phyloP scores from a whole-genome alignment of 2,113 vertebrate species.

The Tragelaphus buxtoni region DNA sequence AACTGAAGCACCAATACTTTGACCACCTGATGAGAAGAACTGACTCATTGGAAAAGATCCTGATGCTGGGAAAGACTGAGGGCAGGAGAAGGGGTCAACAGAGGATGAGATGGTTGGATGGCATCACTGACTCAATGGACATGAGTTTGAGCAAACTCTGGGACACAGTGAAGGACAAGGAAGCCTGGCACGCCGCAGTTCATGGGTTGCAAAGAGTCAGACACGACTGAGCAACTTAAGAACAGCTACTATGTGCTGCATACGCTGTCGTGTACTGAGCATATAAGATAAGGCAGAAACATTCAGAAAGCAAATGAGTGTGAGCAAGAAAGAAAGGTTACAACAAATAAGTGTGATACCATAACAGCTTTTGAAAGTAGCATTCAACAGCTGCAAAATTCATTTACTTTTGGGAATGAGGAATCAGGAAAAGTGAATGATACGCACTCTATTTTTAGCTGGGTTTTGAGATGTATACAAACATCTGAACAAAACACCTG shows the following conservation, averaged over 20 bases:
- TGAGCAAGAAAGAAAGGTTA: neutral
- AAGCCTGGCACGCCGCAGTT: neutral
- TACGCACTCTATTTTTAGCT: neutral
- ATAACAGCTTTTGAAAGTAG: neutral
- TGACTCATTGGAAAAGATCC: neutral
- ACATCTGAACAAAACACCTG: neutral
- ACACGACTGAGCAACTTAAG: neutral
- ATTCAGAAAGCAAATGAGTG: neutral
- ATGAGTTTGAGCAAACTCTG: neutral
- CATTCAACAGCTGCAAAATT: neutral
- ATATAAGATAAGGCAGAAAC: neutral
- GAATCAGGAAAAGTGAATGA: neutral
- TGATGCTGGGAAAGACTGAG: neutral
- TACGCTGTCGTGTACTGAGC: neutral
- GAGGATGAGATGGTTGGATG: neutral
- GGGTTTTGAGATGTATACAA: neutral
- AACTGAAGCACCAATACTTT: neutral
- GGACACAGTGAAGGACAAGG: neutral
- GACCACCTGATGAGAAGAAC: neutral
- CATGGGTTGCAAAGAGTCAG: neutral
- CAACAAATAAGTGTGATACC: neutral
- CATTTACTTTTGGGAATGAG: neutral
- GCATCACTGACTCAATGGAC: neutral
- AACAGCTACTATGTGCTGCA: neutral
- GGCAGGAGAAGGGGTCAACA: neutral